Percentiles rank a stretch among this genome's conserved stretches.
These are phyloP conservation scores for Camptogramma bilineatum DNA, from an alignment of 2,888 invertebrate species.

Conservation along the genomic window DNA sequence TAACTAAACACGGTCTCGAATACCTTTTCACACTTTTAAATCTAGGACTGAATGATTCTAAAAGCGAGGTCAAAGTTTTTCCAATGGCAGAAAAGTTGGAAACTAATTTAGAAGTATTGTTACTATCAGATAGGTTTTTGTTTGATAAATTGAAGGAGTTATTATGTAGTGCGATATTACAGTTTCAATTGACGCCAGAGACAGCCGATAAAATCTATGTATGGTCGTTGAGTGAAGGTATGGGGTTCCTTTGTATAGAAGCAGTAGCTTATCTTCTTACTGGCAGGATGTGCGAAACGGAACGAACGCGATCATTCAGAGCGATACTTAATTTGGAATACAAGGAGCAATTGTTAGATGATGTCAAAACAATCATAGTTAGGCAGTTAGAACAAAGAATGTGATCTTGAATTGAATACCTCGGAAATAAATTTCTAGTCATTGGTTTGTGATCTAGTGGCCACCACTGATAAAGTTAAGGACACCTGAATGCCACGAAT, in stretches of 20 bases:
- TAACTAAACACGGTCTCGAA: slow-evolving; percentile 77
- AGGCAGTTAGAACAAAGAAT: slow-evolving; percentile 67
- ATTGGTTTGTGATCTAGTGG: not conserved
- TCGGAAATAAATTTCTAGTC: not conserved
- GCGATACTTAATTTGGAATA: slow-evolving; percentile 81
- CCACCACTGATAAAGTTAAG: too few relatives aligned
- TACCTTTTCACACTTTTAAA: slow-evolving; percentile 82
- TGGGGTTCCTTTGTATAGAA: slow-evolving; percentile 86
- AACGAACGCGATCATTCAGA: slow-evolving; percentile 76
- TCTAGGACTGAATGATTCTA: slow-evolving; percentile 70
- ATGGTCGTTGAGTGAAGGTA: slow-evolving; percentile 87
- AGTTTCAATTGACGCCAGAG: slow-evolving; percentile 77
- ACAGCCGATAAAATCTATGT: slow-evolving; percentile 85
- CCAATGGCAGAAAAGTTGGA: slow-evolving; percentile 72
- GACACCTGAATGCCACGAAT: not conserved
- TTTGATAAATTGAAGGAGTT: slow-evolving; percentile 81
- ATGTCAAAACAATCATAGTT: slow-evolving; percentile 78
- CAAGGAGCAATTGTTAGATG: slow-evolving; percentile 83
- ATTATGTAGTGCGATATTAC: slow-evolving; percentile 82
- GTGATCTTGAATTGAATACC: not conserved
- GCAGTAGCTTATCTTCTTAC: slow-evolving; percentile 85
- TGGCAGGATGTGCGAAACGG: slow-evolving; percentile 75
- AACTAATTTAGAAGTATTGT: slow-evolving; percentile 83
- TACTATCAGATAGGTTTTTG: slow-evolving; percentile 85
- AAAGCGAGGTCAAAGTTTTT: slow-evolving; percentile 67